Percentiles rank a stretch among this genome's conserved stretches.
Conservation (phyloP, 2,888 invertebrate genomes). For the Synergus japonicus region DNA sequence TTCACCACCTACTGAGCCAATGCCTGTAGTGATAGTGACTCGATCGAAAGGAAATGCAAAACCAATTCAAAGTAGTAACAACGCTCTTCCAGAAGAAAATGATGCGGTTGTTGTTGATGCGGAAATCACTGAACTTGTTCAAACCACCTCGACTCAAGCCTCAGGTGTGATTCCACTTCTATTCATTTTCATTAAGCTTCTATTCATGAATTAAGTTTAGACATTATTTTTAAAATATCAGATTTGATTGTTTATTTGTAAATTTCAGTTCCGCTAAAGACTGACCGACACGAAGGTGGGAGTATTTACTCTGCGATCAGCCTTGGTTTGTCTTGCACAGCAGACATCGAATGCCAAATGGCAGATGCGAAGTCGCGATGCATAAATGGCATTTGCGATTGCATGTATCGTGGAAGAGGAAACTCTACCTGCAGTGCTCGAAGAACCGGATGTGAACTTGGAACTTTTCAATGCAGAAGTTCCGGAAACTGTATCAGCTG, state of each 20-base stretch:
- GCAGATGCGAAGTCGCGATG: conserved; percentile 89
- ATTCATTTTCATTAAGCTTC: neutral
- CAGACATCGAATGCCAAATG: conserved; percentile 88
- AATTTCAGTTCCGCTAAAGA: conserved; percentile 66
- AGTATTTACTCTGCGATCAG: conserved; percentile 79
- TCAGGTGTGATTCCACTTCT: conserved; percentile 47
- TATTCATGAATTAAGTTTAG: too few species aligned
- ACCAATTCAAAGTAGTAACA: conserved; percentile 59
- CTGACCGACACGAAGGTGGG: conserved; percentile 71
- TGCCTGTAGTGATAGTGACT: conserved; percentile 67
- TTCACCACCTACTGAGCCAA: conserved; percentile 58
- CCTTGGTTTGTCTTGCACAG: conserved; percentile 86
- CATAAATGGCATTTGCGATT: conserved; percentile 87
- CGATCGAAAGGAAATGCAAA: conserved; percentile 58
- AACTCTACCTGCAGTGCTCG: conserved; percentile 83
- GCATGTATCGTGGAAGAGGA: conserved; percentile 80
- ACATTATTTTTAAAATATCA: too few species aligned
- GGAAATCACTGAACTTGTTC: conserved; percentile 62
- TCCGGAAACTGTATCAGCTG: conserved; percentile 93
- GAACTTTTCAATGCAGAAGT: conserved; percentile 93
- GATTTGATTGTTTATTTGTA: neutral
- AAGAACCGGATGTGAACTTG: conserved; percentile 88
- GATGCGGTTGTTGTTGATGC: conserved; percentile 72
- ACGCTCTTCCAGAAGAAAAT: conserved; percentile 67
- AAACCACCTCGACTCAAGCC: conserved; percentile 59